Evolutionary conservation across 2,797 vertebrate species (phyloP).

Genomic region (Acropternis orthonyx): DNA sequence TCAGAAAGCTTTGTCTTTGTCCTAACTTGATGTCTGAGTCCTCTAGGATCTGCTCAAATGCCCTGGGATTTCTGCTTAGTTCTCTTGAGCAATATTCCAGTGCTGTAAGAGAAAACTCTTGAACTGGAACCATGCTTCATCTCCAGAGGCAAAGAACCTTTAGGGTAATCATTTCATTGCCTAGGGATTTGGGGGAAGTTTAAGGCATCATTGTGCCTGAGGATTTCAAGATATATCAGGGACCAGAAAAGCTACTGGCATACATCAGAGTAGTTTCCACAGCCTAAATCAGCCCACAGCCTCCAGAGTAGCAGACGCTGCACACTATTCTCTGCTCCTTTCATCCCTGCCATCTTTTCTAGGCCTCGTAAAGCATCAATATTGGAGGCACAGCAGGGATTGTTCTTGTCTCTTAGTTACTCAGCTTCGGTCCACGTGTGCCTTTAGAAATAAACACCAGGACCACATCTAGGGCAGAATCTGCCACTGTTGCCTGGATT

Average conservation of each 20-base stretch:
- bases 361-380: neutral
- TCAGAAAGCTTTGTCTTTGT: slow-evolving; percentile 42
- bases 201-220: neutral
- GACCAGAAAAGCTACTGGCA: neutral
- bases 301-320: neutral
- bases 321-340: neutral
- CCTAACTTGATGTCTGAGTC: slow-evolving; percentile 32
- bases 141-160: slow-evolving; percentile 33
- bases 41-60: slow-evolving; percentile 9
- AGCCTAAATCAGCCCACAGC: neutral
- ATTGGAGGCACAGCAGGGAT: neutral
- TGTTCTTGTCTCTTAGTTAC: neutral
- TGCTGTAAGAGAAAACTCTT: neutral
- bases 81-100: slow-evolving; percentile 17
- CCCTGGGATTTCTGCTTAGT: neutral
- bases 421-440: neutral
- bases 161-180: slow-evolving; percentile 32
- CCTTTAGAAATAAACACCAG: neutral
- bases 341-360: neutral
- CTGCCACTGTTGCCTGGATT: neutral
- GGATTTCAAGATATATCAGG: neutral
- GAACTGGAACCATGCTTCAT: neutral
- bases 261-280: neutral
- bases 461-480: neutral
- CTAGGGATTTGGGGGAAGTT: neutral